Conservation (phyloP, 2,888 invertebrate genomes). For the Stenichneumon culpator region DNA sequence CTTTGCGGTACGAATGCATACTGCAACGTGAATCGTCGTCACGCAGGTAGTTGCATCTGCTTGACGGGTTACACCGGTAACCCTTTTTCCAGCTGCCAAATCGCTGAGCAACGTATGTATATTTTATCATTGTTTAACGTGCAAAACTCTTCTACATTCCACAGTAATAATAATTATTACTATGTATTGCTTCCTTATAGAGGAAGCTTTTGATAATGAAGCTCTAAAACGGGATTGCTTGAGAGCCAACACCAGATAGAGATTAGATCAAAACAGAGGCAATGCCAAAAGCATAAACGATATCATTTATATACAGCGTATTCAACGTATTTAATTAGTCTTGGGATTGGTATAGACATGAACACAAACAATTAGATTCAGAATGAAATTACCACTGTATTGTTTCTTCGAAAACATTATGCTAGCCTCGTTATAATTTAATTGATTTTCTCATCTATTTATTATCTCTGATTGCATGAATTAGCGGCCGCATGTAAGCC, state of each 20-base stretch:
- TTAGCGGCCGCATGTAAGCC: conserved; percentile 94
- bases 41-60: conserved; percentile 92
- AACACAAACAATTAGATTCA: not conserved
- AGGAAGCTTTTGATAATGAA: no score
- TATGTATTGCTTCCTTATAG: no score
- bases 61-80: conserved; percentile 92
- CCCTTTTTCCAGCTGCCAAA: conserved; percentile 90
- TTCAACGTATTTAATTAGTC: no score
- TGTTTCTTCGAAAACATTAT: not conserved
- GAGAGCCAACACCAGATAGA: no score
- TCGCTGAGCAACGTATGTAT: conserved; percentile 91
- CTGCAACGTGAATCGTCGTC: conserved; percentile 92
- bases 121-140: not conserved
- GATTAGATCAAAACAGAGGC: no score
- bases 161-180: no score
- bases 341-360: no score
- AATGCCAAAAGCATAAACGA: no score
- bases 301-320: no score
- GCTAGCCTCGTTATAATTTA: not conserved
- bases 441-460: not conserved
- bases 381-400: not conserved
- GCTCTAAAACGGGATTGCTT: no score
- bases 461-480: conserved; percentile 9
- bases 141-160: not conserved
- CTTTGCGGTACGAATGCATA: conserved; percentile 92